phyloP scores from a whole-genome alignment of 2,113 vertebrate species.

The Oostethus manadensis region DNA sequence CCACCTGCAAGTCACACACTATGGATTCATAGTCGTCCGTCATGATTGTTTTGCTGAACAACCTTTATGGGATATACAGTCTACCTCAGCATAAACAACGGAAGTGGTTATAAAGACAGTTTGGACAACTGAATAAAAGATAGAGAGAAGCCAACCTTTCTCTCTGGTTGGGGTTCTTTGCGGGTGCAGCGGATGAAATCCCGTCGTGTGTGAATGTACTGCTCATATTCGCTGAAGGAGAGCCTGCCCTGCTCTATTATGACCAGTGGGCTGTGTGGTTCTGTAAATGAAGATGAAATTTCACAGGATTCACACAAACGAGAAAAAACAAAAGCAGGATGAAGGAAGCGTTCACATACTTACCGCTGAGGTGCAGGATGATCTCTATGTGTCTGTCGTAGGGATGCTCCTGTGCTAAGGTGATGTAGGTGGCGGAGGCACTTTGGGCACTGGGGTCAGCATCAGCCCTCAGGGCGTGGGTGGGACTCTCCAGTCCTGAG shows the following conservation, averaged over 20 bases:
- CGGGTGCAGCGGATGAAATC: conserved; percentile 79
- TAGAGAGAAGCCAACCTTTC: conserved; percentile 71
- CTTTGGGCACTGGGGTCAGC: conserved; percentile 88
- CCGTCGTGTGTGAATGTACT: conserved; percentile 76
- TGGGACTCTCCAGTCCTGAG: conserved; percentile 89
- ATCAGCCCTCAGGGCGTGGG: conserved; percentile 86
- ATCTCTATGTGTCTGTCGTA: conserved; percentile 89
- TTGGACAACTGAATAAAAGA: background rate
- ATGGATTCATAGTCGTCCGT: background rate
- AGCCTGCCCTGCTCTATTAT: conserved; percentile 84
- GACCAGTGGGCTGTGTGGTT: conserved; percentile 86
- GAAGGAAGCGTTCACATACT: conserved; percentile 38
- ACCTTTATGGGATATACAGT: no score
- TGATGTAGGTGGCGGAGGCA: conserved; percentile 87
- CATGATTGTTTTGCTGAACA: background rate
- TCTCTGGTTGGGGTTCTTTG: conserved; percentile 80
- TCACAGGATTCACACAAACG: background rate
- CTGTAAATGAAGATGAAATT: conserved; percentile 59
- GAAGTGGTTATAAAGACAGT: no score
- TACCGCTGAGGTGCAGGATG: conserved; percentile 89
- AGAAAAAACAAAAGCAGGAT: background rate
- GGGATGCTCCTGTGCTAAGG: conserved; percentile 83
- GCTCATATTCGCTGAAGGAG: conserved; percentile 82
- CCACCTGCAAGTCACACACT: conserved; percentile 70
- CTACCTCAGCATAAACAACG: background rate